phyloP scores from a whole-genome alignment of 2,888 invertebrate genomes.

The Antheraea yamamai region DNA sequence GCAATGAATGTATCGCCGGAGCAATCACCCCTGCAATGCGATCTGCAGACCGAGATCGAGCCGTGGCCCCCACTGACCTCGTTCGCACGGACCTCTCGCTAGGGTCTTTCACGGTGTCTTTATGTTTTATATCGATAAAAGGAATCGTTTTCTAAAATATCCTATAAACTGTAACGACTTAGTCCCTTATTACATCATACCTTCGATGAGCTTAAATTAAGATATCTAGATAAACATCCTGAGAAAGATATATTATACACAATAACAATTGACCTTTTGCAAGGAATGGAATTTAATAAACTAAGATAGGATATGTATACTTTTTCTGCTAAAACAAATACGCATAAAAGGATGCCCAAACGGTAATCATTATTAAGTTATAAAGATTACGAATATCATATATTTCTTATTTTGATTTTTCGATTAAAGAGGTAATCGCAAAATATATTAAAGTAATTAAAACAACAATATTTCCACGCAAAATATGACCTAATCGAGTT shows the following conservation, averaged over 20 bases:
- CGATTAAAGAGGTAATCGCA: no score
- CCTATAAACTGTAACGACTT: conserved; percentile 1
- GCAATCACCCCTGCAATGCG: conserved; percentile 39
- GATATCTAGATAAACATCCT: background rate
- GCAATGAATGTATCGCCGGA: conserved; percentile 23
- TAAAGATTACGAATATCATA: no score
- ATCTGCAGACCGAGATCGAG: conserved; percentile 1
- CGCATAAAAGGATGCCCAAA: no score
- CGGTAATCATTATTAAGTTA: no score
- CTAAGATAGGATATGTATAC: background rate
- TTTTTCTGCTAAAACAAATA: background rate
- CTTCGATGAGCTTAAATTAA: background rate
- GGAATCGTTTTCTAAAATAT: background rate
- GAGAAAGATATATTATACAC: background rate
- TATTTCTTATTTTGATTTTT: no score
- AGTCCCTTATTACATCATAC: background rate
- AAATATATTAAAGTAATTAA: no score
- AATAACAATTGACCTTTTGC: background rate
- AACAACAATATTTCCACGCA: no score
- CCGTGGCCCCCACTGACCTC: conserved; percentile 16
- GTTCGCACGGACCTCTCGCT: conserved; percentile 3
- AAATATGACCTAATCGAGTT: background rate
- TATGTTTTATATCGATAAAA: background rate
- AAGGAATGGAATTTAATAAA: background rate
- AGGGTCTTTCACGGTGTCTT: background rate